phyloP scores from a whole-genome alignment of 2,888 invertebrate genomes.

The Schrankia costaestrigalis region DNA sequence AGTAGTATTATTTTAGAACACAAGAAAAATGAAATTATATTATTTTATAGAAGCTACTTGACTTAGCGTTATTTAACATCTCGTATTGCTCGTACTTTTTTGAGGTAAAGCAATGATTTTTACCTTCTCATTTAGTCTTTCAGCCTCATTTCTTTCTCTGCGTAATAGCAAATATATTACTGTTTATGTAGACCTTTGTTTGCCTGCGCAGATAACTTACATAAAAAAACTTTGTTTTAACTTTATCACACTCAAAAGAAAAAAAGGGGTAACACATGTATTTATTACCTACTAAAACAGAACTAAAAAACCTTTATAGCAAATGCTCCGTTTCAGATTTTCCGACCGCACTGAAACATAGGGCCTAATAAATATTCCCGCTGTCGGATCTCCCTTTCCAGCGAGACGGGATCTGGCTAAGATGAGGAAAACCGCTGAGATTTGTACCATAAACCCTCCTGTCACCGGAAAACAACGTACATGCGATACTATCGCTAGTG shows the following conservation, averaged over 20 bases:
- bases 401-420: constrained; percentile 38
- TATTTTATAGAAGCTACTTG: too few relatives aligned
- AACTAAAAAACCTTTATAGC: constrained; percentile 28
- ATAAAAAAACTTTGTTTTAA: not conserved
- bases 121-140: too few relatives aligned
- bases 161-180: too few relatives aligned
- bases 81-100: too few relatives aligned
- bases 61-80: too few relatives aligned
- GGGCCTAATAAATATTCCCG: constrained; percentile 54
- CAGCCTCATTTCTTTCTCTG: too few relatives aligned
- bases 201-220: not conserved
- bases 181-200: too few relatives aligned
- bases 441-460: constrained; percentile 57
- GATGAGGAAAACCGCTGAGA: constrained; percentile 54
- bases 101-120: too few relatives aligned
- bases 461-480: constrained; percentile 48
- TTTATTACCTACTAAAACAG: constrained; percentile 29
- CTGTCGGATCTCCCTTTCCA: constrained; percentile 47
- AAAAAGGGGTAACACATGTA: constrained; percentile 18
- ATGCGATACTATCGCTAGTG: constrained; percentile 35
- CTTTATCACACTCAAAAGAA: not conserved
- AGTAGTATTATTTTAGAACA: too few relatives aligned
- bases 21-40: too few relatives aligned
- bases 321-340: constrained; percentile 33
- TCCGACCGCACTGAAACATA: constrained; percentile 41